Conservation (phyloP, 2,797 vertebrate genomes). For the Numenius phaeopus region DNA sequence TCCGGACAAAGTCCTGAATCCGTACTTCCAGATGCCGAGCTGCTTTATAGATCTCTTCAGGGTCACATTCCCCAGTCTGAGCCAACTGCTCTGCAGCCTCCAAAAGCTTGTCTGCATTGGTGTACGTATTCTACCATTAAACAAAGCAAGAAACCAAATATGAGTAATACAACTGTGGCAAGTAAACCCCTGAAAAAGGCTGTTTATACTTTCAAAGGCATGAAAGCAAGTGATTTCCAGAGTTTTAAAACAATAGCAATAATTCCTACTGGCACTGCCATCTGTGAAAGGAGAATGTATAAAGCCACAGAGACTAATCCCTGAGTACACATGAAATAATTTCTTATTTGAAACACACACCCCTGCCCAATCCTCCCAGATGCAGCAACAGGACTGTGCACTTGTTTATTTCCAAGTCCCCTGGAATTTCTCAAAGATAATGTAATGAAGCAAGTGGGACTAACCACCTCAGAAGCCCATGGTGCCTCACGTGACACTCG, state of each 20-base stretch:
- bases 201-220: constrained; percentile 1
- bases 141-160: constrained; percentile 43
- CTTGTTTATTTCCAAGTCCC: constrained; percentile 43
- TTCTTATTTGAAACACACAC: constrained; percentile 34
- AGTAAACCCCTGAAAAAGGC: neutral
- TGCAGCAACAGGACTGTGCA: constrained; percentile 1
- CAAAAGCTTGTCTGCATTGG: constrained; percentile 97
- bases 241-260: constrained; percentile 23
- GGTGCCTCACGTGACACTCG: neutral
- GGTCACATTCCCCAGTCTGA: constrained; percentile 97
- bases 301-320: neutral
- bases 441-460: constrained; percentile 15
- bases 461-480: neutral
- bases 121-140: constrained; percentile 93
- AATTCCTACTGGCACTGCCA: constrained; percentile 9
- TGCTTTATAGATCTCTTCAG: constrained; percentile 98
- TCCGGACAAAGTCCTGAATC: constrained; percentile 97
- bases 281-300: neutral
- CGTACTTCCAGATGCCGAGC: constrained; percentile 96
- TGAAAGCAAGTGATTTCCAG: constrained; percentile 19
- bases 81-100: constrained; percentile 97
- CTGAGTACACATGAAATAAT: neutral
- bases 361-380: neutral
- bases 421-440: constrained; percentile 71
- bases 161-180: constrained; percentile 31